Conservation (phyloP, 2,113 vertebrate species). For the Dryoscopus gambensis region DNA sequence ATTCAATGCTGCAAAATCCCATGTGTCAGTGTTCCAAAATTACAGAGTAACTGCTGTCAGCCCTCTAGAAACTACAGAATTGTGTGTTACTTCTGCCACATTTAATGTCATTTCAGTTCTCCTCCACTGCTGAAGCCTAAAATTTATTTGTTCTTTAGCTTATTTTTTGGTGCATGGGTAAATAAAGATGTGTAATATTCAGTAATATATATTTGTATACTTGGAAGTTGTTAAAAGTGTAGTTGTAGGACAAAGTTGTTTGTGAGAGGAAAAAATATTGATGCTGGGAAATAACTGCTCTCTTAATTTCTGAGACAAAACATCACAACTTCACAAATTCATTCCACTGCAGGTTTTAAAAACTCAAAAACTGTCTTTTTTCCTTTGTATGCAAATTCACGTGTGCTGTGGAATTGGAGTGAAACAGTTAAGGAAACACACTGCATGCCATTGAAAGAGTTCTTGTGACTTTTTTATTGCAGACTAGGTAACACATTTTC, state of each 20-base stretch:
- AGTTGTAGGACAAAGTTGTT: not conserved
- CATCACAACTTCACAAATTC: not conserved
- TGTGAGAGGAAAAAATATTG: not conserved
- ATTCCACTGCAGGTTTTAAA: not conserved
- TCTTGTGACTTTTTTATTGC: not conserved
- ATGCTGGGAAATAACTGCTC: not conserved
- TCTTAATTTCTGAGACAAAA: not conserved
- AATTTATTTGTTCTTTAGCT: not conserved
- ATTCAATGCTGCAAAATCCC: not conserved
- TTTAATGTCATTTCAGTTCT: not conserved
- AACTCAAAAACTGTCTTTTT: not conserved
- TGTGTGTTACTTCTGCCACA: not conserved
- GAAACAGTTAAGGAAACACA: not conserved
- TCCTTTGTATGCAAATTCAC: not conserved
- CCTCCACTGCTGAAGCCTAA: not conserved
- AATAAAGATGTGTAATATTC: not conserved
- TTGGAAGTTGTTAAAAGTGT: not conserved
- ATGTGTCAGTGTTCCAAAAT: not conserved
- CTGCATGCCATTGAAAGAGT: not conserved
- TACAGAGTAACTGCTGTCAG: not conserved
- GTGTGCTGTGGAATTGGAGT: not conserved
- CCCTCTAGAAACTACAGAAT: not conserved
- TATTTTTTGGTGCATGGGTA: not conserved
- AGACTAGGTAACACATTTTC: not conserved
- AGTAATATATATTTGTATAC: not conserved